Conservation (phyloP, 1,140 invertebrate species). For the Aphelenchoides fujianensis region DNA sequence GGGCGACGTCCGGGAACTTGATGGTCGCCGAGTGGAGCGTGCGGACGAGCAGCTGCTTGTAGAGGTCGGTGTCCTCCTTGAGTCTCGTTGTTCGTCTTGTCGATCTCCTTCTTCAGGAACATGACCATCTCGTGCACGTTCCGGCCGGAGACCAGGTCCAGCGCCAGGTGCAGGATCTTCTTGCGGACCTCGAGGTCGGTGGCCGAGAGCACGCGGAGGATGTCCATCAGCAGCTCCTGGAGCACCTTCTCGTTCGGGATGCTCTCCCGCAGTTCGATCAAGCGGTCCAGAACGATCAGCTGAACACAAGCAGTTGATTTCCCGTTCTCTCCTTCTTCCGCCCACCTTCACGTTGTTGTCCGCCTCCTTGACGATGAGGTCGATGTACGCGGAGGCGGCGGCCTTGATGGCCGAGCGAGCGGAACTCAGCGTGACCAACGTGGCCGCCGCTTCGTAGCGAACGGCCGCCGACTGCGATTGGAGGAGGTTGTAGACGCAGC, state of each 20-base stretch:
- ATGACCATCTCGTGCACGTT: constrained; percentile 80
- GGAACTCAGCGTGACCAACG: constrained; percentile 94
- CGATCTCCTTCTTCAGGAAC: constrained; percentile 70
- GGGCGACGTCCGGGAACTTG: constrained; percentile 95
- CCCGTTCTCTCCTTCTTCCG: neutral
- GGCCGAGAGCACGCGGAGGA: constrained; percentile 83
- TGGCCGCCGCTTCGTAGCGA: constrained; percentile 95
- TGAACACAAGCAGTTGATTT: constrained; percentile 8
- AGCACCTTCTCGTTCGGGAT: constrained; percentile 83
- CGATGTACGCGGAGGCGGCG: constrained; percentile 94
- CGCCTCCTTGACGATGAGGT: constrained; percentile 95
- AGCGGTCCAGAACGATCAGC: constrained; percentile 88
- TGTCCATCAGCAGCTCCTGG: constrained; percentile 95
- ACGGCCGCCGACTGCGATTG: constrained; percentile 94
- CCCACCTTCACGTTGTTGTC: constrained; percentile 92
- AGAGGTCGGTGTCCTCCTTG: constrained; percentile 89
- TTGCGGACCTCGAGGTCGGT: constrained; percentile 86
- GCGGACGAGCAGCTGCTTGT: constrained; percentile 87
- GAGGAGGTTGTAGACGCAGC: constrained; percentile 94
- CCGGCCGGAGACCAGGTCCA: constrained; percentile 86
- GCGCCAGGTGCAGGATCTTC: constrained; percentile 78
- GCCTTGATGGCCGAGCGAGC: constrained; percentile 95
- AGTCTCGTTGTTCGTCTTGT: constrained; percentile 79
- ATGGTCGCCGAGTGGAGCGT: constrained; percentile 91
- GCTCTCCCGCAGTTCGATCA: constrained; percentile 79